These are phyloP conservation scores for Drosophila punjabiensis DNA, from an alignment of 1,140 invertebrate species.

Conservation along the genomic window DNA sequence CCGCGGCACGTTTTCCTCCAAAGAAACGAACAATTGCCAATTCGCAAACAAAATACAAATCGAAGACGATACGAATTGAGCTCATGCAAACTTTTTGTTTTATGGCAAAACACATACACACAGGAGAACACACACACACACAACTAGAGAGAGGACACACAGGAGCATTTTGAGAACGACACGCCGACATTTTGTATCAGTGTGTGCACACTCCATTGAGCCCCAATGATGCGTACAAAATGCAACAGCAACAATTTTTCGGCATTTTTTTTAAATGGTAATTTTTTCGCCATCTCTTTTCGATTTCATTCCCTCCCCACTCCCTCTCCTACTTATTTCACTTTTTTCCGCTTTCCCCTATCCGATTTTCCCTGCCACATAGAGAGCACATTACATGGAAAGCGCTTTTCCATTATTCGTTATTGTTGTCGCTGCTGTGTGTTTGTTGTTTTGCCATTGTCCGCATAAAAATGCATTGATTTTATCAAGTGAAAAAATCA, in stretches of 20 bases:
- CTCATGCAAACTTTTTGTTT: slow-evolving; percentile 72
- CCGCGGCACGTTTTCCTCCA: slow-evolving; percentile 57
- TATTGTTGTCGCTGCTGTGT: slow-evolving; percentile 7
- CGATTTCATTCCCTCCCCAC: slow-evolving; percentile 4
- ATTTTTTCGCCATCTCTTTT: slow-evolving; percentile 59
- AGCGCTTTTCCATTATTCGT: slow-evolving; percentile 46
- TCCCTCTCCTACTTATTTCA: not conserved
- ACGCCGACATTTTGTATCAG: slow-evolving; percentile 81
- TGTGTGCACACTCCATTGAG: slow-evolving; percentile 82
- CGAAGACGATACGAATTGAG: slow-evolving; percentile 50
- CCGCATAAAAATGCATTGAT: slow-evolving; percentile 70
- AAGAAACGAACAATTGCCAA: slow-evolving; percentile 72
- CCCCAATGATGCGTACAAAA: slow-evolving; percentile 83
- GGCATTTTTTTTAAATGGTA: slow-evolving; percentile 79
- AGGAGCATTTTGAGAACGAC: slow-evolving; percentile 28
- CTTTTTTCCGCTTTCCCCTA: slow-evolving; percentile 2
- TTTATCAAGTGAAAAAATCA: slow-evolving; percentile 79
- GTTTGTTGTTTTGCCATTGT: slow-evolving; percentile 59
- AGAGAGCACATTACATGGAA: slow-evolving; percentile 59
- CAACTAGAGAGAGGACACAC: slow-evolving; percentile 7
- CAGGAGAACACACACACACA: slow-evolving; percentile 1
- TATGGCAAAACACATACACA: slow-evolving; percentile 33
- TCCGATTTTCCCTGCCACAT: slow-evolving; percentile 39
- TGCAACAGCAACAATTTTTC: slow-evolving; percentile 80
- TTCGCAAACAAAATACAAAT: slow-evolving; percentile 70